These are phyloP conservation scores for Thamnaconus septentrionalis DNA, from an alignment of 2,113 vertebrate genomes.

Conservation along the genomic window DNA sequence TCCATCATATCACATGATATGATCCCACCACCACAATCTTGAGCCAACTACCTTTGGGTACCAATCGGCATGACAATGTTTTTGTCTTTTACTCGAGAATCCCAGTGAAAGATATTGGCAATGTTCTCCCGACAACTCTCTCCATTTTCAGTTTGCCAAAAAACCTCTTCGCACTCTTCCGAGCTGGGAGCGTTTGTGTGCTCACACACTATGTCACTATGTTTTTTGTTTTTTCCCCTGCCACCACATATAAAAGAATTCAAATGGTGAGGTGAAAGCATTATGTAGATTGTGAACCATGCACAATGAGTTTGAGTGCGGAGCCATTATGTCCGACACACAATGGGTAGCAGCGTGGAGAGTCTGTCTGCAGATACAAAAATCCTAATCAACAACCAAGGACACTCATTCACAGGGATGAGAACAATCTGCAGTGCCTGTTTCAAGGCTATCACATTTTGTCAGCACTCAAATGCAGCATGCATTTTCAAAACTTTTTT, in stretches of 20 bases:
- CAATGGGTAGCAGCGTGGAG: constrained; percentile 33
- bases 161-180: too few species aligned
- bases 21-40: too few species aligned
- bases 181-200: neutral
- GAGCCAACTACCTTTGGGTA: too few species aligned
- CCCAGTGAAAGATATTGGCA: too few species aligned
- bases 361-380: constrained; percentile 19
- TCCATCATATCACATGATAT: too few species aligned
- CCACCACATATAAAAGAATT: constrained; percentile 21
- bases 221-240: constrained; percentile 17
- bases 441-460: constrained; percentile 8
- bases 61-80: too few species aligned
- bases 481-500: neutral
- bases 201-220: constrained; percentile 1
- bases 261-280: constrained; percentile 54
- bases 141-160: too few species aligned
- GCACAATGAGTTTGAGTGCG: constrained; percentile 41
- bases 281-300: constrained; percentile 47
- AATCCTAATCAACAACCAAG: constrained; percentile 27
- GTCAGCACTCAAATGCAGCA: neutral
- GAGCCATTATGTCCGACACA: constrained; percentile 42
- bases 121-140: too few species aligned
- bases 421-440: constrained; percentile 5
- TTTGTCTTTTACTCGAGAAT: too few species aligned
- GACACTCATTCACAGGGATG: constrained; percentile 21